Conservation (phyloP, 2,797 vertebrate genomes). For the Lutjanus argentimaculatus region DNA sequence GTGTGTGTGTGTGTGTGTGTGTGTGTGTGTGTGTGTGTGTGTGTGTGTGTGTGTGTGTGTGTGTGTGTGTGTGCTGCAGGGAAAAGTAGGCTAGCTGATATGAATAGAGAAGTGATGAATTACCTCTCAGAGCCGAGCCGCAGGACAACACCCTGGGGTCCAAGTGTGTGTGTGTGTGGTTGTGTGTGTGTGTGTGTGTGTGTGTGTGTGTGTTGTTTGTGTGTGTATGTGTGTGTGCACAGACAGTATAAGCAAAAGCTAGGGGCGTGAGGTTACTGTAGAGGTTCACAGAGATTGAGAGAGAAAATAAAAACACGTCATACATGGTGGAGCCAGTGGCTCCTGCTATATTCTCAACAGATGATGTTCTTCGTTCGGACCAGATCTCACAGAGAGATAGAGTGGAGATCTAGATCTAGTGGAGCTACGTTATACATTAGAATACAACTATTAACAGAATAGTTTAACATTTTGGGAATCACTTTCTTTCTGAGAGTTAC, state of each 20-base stretch:
- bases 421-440: too few relatives aligned
- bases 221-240: not conserved
- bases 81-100: conserved; percentile 73
- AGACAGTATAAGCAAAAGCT: conserved; percentile 15
- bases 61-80: conserved; percentile 32
- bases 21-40: too few relatives aligned
- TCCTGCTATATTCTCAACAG: not conserved
- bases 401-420: too few relatives aligned
- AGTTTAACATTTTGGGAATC: too few relatives aligned
- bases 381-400: not conserved
- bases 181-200: not conserved
- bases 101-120: conserved; percentile 80
- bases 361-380: not conserved
- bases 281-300: not conserved
- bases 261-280: not conserved
- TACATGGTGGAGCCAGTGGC: not conserved
- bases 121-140: conserved; percentile 63
- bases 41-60: conserved; percentile 28
- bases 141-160: conserved; percentile 68
- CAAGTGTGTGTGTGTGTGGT: conserved; percentile 8
- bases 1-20: too few relatives aligned
- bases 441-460: too few relatives aligned
- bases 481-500: too few relatives aligned
- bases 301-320: not conserved
- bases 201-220: not conserved